Evolutionary conservation across 2,113 vertebrate genomes (phyloP).

Genomic region (Clarias macrocephalus): DNA sequence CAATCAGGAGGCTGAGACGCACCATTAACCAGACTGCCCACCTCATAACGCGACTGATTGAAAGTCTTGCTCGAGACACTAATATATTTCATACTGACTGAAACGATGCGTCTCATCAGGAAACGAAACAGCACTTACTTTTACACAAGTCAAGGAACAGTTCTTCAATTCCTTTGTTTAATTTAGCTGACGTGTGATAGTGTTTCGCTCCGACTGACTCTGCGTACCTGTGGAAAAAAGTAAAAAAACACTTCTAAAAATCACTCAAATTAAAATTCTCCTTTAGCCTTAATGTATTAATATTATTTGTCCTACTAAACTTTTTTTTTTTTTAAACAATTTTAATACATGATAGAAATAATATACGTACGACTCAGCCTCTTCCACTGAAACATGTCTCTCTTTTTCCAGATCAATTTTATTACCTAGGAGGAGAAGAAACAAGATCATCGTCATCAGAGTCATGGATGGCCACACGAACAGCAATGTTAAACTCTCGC

Average conservation of each 20-base stretch:
- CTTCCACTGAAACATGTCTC: slow-evolving; percentile 91
- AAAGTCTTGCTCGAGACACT: not conserved
- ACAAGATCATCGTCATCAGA: not conserved
- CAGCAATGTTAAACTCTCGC: not conserved
- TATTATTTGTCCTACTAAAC: too few relatives aligned
- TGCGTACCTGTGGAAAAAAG: slow-evolving; percentile 79
- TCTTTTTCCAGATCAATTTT: slow-evolving; percentile 99
- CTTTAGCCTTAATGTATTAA: not conserved
- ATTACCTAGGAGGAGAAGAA: slow-evolving; percentile 78
- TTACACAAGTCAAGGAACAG: slow-evolving; percentile 98
- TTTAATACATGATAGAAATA: slow-evolving; percentile 8
- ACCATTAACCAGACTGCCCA: not conserved
- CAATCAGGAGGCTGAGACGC: too few relatives aligned
- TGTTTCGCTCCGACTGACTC: slow-evolving; percentile 98
- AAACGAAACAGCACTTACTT: slow-evolving; percentile 75
- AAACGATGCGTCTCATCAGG: not conserved
- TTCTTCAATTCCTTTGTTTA: slow-evolving; percentile 99
- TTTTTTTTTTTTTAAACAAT: too few relatives aligned
- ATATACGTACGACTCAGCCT: slow-evolving; percentile 89
- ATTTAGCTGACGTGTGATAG: slow-evolving; percentile 97
- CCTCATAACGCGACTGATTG: not conserved
- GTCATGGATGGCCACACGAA: not conserved
- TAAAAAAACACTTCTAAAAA: not conserved
- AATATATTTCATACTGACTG: not conserved
- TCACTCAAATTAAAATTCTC: not conserved